Evolutionary conservation across 1,140 invertebrate genomes (phyloP).

Genomic region (Leptinotarsa undecemlineata): DNA sequence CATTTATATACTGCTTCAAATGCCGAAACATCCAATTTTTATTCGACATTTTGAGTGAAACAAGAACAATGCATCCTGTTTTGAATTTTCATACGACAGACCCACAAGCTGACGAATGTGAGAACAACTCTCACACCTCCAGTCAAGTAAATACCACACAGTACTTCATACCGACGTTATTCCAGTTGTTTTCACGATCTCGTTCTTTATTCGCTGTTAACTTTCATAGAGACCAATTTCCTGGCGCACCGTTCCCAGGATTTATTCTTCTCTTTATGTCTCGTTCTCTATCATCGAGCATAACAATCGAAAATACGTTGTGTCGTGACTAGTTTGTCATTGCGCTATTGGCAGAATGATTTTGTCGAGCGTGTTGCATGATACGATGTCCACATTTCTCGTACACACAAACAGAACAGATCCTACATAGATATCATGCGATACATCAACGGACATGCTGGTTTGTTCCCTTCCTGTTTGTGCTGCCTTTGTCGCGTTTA

Average conservation of each 20-base stretch:
- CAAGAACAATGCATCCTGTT: too few relatives aligned
- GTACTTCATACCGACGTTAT: background rate
- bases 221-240: constrained; percentile 12
- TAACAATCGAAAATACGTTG: constrained; percentile 26
- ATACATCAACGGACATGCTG: constrained; percentile 35
- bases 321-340: constrained; percentile 35
- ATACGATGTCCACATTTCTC: constrained; percentile 34
- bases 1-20: too few relatives aligned
- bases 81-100: too few relatives aligned
- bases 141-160: background rate
- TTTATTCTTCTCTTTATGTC: constrained; percentile 20
- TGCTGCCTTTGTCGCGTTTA: constrained; percentile 15
- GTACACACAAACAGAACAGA: constrained; percentile 27
- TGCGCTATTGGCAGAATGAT: constrained; percentile 34
- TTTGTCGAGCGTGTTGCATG: constrained; percentile 33
- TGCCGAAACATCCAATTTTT: too few relatives aligned
- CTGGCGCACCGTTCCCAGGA: background rate
- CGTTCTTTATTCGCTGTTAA: constrained; percentile 11
- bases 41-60: too few relatives aligned
- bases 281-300: constrained; percentile 21
- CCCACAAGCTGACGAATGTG: too few relatives aligned
- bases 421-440: constrained; percentile 25
- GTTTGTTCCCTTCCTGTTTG: constrained; percentile 28
- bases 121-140: too few relatives aligned
- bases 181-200: background rate